Conservation (phyloP, 2,797 vertebrate species). For the Takifugu ocellatus region DNA sequence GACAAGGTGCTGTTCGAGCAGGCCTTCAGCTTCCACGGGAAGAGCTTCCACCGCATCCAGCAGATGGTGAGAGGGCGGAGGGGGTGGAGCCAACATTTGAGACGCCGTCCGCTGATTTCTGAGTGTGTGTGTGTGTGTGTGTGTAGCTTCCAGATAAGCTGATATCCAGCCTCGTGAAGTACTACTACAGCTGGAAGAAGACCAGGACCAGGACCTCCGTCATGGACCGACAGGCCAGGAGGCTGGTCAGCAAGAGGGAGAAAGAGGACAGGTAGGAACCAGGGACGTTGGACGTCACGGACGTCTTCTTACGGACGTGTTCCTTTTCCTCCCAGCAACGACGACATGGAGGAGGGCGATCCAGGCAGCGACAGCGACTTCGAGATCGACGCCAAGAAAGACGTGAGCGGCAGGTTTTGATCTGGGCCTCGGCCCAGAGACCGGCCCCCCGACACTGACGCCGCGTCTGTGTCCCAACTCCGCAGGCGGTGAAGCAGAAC, state of each 20-base stretch:
- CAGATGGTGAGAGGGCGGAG: constrained; percentile 83
- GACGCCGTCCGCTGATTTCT: neutral
- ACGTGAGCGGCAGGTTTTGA: constrained; percentile 68
- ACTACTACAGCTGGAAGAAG: constrained; percentile 95
- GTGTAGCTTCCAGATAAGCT: constrained; percentile 87
- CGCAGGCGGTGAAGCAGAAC: constrained; percentile 66
- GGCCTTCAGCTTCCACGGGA: constrained; percentile 93
- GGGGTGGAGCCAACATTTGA: neutral
- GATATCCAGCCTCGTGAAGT: constrained; percentile 89
- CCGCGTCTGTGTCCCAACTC: neutral
- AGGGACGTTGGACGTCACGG: too few relatives aligned
- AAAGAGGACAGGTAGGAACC: constrained; percentile 82
- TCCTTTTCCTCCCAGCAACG: constrained; percentile 63
- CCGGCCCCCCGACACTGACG: neutral
- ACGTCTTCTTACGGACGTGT: too few relatives aligned
- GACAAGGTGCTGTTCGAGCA: constrained; percentile 94
- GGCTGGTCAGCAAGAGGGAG: constrained; percentile 83
- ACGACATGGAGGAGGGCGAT: constrained; percentile 79
- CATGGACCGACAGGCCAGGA: constrained; percentile 90
- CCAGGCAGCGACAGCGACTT: constrained; percentile 80
- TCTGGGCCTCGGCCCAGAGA: too few relatives aligned
- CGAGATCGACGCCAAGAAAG: constrained; percentile 80
- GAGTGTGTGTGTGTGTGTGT: neutral
- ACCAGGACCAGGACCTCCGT: constrained; percentile 88
- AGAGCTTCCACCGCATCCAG: constrained; percentile 93